Evolutionary conservation across 2,888 invertebrate genomes (phyloP).

Genomic region (Dermolepida albohirtum): DNA sequence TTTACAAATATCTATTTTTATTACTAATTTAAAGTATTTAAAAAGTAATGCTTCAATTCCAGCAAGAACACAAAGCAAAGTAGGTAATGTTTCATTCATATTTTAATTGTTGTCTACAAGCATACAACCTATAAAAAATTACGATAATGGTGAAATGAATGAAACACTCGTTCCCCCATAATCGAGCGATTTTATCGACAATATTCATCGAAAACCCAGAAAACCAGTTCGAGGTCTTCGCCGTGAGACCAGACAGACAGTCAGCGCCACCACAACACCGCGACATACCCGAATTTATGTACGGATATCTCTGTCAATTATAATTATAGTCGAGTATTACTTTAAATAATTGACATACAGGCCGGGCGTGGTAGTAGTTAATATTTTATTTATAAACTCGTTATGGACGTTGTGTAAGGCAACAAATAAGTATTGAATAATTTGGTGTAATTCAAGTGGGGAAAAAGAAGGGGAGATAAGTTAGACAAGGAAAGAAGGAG

Average conservation of each 20-base stretch:
- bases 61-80: no score
- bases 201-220: neutral
- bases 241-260: neutral
- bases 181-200: constrained; percentile 16
- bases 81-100: no score
- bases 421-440: constrained; percentile 30
- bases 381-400: constrained; percentile 31
- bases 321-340: constrained; percentile 23
- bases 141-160: neutral
- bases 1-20: no score
- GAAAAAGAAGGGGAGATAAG: no score
- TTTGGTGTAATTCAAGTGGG: constrained; percentile 15
- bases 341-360: constrained; percentile 31
- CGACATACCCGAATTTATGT: constrained; percentile 4
- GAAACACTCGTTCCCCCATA: neutral
- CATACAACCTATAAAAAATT: constrained; percentile 17
- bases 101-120: no score
- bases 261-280: neutral
- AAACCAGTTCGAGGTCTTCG: constrained; percentile 19
- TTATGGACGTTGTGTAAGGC: constrained; percentile 14
- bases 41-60: no score
- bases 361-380: constrained; percentile 19
- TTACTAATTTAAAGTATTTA: no score
- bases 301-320: constrained; percentile 10
- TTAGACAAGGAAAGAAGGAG: no score